phyloP scores from a whole-genome alignment of 64 coral and sea anemone genomes.

The Platygyra sinensis region DNA sequence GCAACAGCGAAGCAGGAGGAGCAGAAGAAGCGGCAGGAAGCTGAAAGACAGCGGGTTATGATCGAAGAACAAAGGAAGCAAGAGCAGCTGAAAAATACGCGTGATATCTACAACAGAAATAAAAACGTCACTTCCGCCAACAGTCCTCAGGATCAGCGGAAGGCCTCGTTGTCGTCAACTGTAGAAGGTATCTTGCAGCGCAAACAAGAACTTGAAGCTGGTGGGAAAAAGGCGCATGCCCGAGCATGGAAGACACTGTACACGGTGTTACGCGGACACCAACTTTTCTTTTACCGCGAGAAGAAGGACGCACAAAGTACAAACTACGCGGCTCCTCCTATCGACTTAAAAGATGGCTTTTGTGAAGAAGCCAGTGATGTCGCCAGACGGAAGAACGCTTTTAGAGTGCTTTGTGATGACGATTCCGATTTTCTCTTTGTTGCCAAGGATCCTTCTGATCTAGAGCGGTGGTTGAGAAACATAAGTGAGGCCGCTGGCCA shows the following conservation, averaged over 20 bases:
- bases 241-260: slow-evolving; percentile 84
- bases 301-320: slow-evolving; percentile 58
- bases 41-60: slow-evolving; percentile 12
- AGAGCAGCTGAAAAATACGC: slow-evolving; percentile 13
- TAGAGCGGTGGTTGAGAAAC: slow-evolving; percentile 60
- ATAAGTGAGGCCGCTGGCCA: slow-evolving; percentile 58
- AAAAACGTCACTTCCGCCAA: slow-evolving; percentile 19
- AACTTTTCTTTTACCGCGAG: slow-evolving; percentile 80
- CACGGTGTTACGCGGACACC: slow-evolving; percentile 52
- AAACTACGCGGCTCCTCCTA: slow-evolving; percentile 47
- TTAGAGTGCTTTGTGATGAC: slow-evolving; percentile 72
- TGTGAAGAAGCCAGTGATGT: slow-evolving; percentile 58
- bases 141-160: slow-evolving; percentile 21
- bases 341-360: slow-evolving; percentile 62
- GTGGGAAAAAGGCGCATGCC: slow-evolving; percentile 56
- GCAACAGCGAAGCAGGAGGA: slow-evolving; percentile 36
- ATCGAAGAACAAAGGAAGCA: slow-evolving; percentile 20
- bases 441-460: slow-evolving; percentile 58
- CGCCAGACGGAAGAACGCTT: slow-evolving; percentile 57
- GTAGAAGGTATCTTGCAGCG: slow-evolving; percentile 78
- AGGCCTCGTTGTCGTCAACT: neutral
- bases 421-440: slow-evolving; percentile 78
- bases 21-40: slow-evolving; percentile 9
- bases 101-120: slow-evolving; percentile 18
- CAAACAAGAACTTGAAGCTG: slow-evolving; percentile 83